phyloP scores from a whole-genome alignment of 2,888 invertebrate species.

The Notocelia uddmanniana region DNA sequence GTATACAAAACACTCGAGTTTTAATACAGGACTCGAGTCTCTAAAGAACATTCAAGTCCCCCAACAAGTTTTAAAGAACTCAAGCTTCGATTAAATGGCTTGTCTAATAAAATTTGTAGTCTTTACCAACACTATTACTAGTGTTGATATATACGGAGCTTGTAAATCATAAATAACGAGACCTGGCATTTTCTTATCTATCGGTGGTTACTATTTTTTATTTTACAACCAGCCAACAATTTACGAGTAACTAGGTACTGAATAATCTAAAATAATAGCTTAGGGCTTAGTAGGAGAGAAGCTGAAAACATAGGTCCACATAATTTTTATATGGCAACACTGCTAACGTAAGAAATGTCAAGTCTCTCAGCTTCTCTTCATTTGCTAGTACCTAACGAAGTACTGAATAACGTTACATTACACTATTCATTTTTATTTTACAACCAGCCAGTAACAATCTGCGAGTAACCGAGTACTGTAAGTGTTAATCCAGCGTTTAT shows the following conservation, averaged over 20 bases:
- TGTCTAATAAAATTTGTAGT: not conserved
- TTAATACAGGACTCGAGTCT: too few relatives aligned
- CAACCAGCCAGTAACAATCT: conserved; percentile 38
- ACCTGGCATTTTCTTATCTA: conserved; percentile 27
- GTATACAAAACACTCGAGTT: too few relatives aligned
- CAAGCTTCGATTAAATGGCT: too few relatives aligned
- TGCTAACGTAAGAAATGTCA: not conserved
- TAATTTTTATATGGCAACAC: not conserved
- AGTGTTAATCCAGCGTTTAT: conserved; percentile 56
- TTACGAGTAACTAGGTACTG: conserved; percentile 52
- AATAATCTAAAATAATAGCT: not conserved
- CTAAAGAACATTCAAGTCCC: too few relatives aligned
- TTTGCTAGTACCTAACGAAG: not conserved
- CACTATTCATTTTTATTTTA: not conserved
- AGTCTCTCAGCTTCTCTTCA: too few relatives aligned
- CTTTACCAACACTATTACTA: not conserved
- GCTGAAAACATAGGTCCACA: too few relatives aligned
- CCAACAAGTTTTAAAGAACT: too few relatives aligned
- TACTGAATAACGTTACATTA: not conserved
- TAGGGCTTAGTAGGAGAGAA: too few relatives aligned
- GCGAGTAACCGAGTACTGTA: conserved; percentile 52
- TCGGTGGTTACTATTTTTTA: not conserved
- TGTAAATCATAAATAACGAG: conserved; percentile 17
- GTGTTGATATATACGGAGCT: conserved; percentile 13
- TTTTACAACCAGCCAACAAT: conserved; percentile 24